Conservation (phyloP, 1,140 invertebrate species). For the Drosophila nannoptera region DNA sequence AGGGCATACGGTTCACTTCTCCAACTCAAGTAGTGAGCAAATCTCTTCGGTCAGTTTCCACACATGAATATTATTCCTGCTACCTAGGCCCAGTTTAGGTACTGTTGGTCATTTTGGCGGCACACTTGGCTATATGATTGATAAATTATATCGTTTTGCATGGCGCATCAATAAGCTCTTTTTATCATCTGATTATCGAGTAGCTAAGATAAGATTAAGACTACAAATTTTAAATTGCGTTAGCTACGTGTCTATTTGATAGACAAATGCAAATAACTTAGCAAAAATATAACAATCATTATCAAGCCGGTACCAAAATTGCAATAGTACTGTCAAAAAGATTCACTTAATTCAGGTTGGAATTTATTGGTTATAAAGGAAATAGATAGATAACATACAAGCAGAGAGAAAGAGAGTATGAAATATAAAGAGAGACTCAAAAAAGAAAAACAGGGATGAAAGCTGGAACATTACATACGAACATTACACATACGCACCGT, state of each 20-base stretch:
- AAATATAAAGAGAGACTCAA: neutral
- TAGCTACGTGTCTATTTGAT: no score
- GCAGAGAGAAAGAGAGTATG: neutral
- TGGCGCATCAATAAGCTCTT: neutral
- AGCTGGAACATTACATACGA: conserved; percentile 1
- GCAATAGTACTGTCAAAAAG: conserved; percentile 65
- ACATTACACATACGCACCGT: conserved; percentile 72
- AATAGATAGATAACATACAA: conserved; percentile 4
- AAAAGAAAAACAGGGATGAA: neutral
- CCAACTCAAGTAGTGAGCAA: conserved; percentile 35
- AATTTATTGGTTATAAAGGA: conserved; percentile 63
- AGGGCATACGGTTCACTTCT: conserved; percentile 52
- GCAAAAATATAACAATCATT: neutral
- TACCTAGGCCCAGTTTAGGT: conserved; percentile 15
- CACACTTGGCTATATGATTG: conserved; percentile 17
- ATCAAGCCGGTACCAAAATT: conserved; percentile 46
- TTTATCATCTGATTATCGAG: no score
- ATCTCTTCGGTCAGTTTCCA: conserved; percentile 30
- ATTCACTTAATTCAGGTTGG: conserved; percentile 75
- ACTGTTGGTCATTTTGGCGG: conserved; percentile 51
- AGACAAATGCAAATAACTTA: no score
- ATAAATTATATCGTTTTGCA: neutral
- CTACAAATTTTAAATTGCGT: no score
- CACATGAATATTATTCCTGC: neutral
- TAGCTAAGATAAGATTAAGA: no score